Percentiles rank a stretch among this genome's conserved stretches.
Conservation (phyloP, 2,797 vertebrate genomes). For the Etheostoma perlongum region DNA sequence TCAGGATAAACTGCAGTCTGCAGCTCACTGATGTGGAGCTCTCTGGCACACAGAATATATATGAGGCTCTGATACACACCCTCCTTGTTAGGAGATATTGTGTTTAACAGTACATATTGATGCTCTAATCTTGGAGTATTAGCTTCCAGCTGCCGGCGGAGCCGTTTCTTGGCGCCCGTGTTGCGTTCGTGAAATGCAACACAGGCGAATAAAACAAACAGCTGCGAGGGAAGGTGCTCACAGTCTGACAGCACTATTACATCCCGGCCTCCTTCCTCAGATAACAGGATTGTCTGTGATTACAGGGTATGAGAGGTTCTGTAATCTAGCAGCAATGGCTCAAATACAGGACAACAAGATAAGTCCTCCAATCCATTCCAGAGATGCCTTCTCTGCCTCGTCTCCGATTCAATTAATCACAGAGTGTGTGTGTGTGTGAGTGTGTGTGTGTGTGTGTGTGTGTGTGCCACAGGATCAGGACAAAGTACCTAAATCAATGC, state of each 20-base stretch:
- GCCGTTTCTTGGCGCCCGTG: background rate
- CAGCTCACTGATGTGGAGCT: no score
- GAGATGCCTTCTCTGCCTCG: background rate
- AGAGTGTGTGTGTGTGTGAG: no score
- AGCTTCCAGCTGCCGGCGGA: background rate
- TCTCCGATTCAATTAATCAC: background rate
- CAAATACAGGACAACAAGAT: background rate
- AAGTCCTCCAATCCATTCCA: conserved; percentile 17
- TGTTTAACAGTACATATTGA: background rate
- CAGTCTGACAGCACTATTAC: background rate
- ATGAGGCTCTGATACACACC: background rate
- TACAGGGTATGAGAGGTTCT: conserved; percentile 8
- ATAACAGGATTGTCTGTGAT: conserved; percentile 31
- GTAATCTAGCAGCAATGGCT: conserved; percentile 1
- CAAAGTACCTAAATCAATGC: no score
- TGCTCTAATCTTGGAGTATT: background rate
- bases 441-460: no score
- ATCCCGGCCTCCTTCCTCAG: background rate
- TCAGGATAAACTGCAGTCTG: no score
- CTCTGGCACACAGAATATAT: no score
- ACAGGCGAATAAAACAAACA: background rate
- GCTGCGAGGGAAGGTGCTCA: background rate
- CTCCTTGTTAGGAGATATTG: no score
- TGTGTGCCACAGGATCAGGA: no score
- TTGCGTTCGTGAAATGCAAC: background rate